Evolutionary conservation across 1,140 invertebrate species (phyloP).

Genomic region (Wasmannia auropunctata): DNA sequence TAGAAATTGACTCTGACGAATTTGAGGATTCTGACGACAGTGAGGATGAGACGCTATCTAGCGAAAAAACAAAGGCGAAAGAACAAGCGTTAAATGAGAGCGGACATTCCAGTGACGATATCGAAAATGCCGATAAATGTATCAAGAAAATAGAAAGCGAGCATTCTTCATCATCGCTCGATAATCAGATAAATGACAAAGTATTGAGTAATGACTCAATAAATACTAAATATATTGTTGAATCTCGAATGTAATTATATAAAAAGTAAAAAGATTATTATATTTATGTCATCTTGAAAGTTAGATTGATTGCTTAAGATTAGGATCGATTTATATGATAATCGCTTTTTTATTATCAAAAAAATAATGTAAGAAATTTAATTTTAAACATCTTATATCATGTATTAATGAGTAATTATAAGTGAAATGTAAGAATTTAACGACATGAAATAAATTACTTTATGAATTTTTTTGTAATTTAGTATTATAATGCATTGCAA

Average conservation of each 20-base stretch:
- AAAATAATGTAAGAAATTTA: background rate
- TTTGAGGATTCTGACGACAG: slow-evolving; percentile 70
- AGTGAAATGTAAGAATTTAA: background rate
- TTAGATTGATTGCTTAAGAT: background rate
- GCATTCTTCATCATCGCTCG: background rate
- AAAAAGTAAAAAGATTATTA: background rate
- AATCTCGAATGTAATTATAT: background rate
- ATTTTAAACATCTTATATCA: background rate
- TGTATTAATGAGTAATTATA: background rate
- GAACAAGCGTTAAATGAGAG: slow-evolving; percentile 52
- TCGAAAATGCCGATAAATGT: background rate
- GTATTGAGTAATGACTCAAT: background rate
- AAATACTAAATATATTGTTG: background rate
- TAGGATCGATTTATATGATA: background rate
- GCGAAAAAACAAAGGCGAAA: background rate
- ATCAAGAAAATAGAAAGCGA: background rate
- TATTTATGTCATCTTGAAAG: background rate
- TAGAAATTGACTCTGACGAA: slow-evolving; percentile 81
- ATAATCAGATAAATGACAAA: background rate
- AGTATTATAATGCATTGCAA: background rate
- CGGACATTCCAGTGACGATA: slow-evolving; percentile 60
- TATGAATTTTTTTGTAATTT: background rate
- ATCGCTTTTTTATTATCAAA: background rate
- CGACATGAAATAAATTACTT: background rate
- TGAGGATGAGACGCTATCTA: background rate